These are phyloP conservation scores for Pygoscelis antarcticus DNA, from an alignment of 2,113 vertebrate species.

Conservation along the genomic window DNA sequence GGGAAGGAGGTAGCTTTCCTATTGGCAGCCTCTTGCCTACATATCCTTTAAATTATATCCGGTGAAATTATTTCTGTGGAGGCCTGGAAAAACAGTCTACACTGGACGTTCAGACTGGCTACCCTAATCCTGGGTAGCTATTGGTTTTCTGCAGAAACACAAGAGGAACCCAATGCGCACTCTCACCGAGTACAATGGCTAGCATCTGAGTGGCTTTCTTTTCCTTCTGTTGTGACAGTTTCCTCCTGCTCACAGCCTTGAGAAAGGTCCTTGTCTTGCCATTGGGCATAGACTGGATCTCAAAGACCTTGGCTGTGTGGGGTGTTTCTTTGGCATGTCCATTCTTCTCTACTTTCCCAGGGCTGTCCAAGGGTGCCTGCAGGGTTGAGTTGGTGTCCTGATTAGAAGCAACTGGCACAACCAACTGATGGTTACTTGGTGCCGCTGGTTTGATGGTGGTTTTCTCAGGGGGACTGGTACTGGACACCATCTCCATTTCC, in stretches of 20 bases:
- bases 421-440: conserved; percentile 78
- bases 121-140: not conserved
- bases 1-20: not conserved
- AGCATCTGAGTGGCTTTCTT: conserved; percentile 99
- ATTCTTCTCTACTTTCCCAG: conserved; percentile 84
- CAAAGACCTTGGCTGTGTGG: conserved; percentile 84
- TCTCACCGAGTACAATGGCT: conserved; percentile 95
- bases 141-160: not conserved
- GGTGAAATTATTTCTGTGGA: not conserved
- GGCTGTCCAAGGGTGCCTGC: conserved; percentile 77
- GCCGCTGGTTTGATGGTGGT: conserved; percentile 79
- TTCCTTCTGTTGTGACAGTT: conserved; percentile 97
- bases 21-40: not conserved
- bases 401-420: conserved; percentile 77
- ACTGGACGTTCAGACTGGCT: rapidly evolving
- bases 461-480: conserved; percentile 85
- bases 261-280: conserved; percentile 92
- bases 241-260: conserved; percentile 91
- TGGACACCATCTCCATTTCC: conserved; percentile 90
- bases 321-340: conserved; percentile 82
- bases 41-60: rapidly evolving
- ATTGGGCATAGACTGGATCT: conserved; percentile 92
- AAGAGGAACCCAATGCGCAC: not conserved
- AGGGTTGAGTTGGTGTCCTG: conserved; percentile 77
- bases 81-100: not conserved